Evolutionary conservation across 1,140 invertebrate genomes (phyloP), one percentile per base, ranked within the genome.

Genomic region (Megalonaias nervosa): DNA sequence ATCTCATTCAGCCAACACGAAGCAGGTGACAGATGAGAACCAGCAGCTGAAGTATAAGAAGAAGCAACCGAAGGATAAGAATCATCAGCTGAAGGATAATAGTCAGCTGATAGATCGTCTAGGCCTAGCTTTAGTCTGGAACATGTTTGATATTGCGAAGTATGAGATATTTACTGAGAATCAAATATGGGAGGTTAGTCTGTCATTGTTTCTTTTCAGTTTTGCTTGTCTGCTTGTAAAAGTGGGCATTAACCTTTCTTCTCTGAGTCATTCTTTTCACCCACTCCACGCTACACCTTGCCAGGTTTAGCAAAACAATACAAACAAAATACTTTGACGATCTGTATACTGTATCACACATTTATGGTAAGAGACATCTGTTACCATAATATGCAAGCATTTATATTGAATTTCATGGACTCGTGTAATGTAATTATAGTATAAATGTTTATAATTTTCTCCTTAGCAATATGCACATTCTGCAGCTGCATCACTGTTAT

Each of bases 101-200:
- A 31, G 26, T 31, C 26, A 31, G 1, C 26, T 31, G 2, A 31
- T 31, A 31, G 26, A 31, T 31, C 26, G 26, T 31, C 26, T 31
- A 26, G 26, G 26, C 2, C 81, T 92, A 23, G 91, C 92, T 11
- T 79, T 92, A 17, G 88, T 89, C 12, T 92, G 92, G 91, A 91
- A 92, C 81, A 86, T 91, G 72, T 90, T 91, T 48, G 92, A 92
- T 77, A 86, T 92, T 23, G 90, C 88, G 48, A 91, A 89, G 80
- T 86, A 86, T 79, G 88, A 90, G 67, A 91, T 91, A 67, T 89
- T 91, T 72, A 87, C 86, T 58, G 89, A 91, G 79, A 86, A 90
- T 26, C 80, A 78, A 21, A 76, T 75, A 61, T 88, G 86, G 86
- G 72, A 74, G 23, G 86, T 88, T 77, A 72, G 75, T 11, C 1